Evolutionary conservation across 2,113 vertebrate genomes (phyloP).

Genomic region (Xenopus laevis): DNA sequence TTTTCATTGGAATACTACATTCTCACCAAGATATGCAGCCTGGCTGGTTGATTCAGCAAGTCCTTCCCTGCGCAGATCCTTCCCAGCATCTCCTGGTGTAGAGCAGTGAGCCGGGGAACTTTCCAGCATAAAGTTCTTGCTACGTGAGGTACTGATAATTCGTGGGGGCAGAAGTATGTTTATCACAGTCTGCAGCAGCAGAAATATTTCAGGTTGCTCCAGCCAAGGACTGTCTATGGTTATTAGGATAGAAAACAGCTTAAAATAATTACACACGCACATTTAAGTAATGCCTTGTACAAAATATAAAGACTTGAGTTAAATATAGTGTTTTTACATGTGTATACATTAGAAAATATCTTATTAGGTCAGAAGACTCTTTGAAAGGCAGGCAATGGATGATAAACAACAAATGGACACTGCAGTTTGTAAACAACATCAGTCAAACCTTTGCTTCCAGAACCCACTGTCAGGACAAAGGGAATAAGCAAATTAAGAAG

Average conservation of each 20-base stretch:
- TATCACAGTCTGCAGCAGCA: slow-evolving; percentile 93
- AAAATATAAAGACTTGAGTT: too few relatives aligned
- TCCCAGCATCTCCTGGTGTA: slow-evolving; percentile 87
- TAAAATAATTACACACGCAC: background rate
- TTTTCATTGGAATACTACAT: background rate
- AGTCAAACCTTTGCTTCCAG: slow-evolving; percentile 95
- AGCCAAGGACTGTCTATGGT: slow-evolving; percentile 88
- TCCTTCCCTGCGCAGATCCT: slow-evolving; percentile 88
- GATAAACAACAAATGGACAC: background rate
- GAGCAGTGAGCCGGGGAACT: slow-evolving; percentile 95
- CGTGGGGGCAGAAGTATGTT: slow-evolving; percentile 94
- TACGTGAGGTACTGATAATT: slow-evolving; percentile 95
- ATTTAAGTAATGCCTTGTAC: too few relatives aligned
- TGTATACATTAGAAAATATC: too few relatives aligned
- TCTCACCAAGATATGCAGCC: slow-evolving; percentile 91
- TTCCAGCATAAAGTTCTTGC: slow-evolving; percentile 97
- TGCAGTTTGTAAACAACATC: slow-evolving; percentile 52
- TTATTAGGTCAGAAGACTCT: too few relatives aligned
- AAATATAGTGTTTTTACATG: too few relatives aligned
- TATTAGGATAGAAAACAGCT: background rate
- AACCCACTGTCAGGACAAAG: slow-evolving; percentile 96
- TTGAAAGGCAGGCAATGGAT: too few relatives aligned
- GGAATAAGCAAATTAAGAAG: slow-evolving; percentile 97
- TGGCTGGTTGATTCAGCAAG: slow-evolving; percentile 95
- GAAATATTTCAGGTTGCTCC: slow-evolving; percentile 89